Evolutionary conservation across 2,888 invertebrate species (phyloP), one percentile per base, ranked within the genome.

Genomic region (Apomyelois bistriatella): DNA sequence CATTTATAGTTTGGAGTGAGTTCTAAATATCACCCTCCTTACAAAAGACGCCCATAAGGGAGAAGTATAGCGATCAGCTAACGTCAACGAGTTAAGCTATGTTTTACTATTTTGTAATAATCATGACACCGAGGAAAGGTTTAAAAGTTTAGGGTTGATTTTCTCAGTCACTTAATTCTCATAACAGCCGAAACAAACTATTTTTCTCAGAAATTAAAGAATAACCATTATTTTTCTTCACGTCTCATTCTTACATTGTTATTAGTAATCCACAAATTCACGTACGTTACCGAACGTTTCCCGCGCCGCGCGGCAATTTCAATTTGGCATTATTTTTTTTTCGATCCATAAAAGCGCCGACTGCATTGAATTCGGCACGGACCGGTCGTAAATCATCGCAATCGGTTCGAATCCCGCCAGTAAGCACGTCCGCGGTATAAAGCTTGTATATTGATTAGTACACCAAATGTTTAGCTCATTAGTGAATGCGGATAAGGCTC

Each of bases 331-430:
- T 40, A 40, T 40, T 40, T 46, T 32, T 15, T 46, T 35, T 46
- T 16, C 30, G 48, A 37, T 7, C 48, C 48, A 28, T 36, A 37
- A 48, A 48, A 48, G 36, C 37, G 37, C 22, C 37, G 48, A 30
- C 28, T 38, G 38, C 48, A 49, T 49, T 49, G 38, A 49, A 13
- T 28, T 22, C 48, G 38, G 38, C 48, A 49, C 48, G 48, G 28
- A 9, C 4, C 15, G 38, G 9, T 30, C 17, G 38, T 49, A 49
- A 49, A 49, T 49, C 48, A 49, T 37, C 38, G 48, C 28, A 38
- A 46, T 16, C 46, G 48, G 48, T 28, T 28, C 48, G 36, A 16
- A 17, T 37, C 48, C 22, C 37, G 48, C 48, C 43, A 13, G 43
- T 3, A 13, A 17, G 43, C 43, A 43, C 43, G 43, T 43, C 15